These are phyloP conservation scores for Bradypodion pumilum DNA, from an alignment of 2,797 vertebrate species.

Conservation along the genomic window DNA sequence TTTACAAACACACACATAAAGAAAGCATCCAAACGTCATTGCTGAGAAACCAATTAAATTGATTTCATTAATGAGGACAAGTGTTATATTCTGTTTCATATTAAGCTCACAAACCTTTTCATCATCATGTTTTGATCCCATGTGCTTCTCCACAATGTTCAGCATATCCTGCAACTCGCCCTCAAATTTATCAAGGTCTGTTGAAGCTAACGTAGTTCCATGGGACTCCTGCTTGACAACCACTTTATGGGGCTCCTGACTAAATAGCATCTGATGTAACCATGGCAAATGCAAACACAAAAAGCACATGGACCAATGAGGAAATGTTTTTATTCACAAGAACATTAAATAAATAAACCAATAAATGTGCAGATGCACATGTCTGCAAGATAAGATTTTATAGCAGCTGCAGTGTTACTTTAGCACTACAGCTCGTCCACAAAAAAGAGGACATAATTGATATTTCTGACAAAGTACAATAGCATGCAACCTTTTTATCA, in stretches of 20 bases:
- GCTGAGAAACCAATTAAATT: not conserved
- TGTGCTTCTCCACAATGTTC: slow-evolving; percentile 80
- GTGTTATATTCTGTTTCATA: not conserved
- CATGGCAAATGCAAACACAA: slow-evolving; percentile 31
- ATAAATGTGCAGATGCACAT: not conserved
- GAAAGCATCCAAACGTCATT: not conserved
- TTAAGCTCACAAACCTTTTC: slow-evolving; percentile 81
- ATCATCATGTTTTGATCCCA: slow-evolving; percentile 79
- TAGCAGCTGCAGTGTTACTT: not conserved
- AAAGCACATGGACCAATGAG: not conserved
- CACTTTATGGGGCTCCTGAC: slow-evolving; percentile 72
- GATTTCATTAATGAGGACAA: not conserved
- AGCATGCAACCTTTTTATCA: not conserved
- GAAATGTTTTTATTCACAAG: not conserved
- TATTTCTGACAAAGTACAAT: not conserved
- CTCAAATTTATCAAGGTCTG: slow-evolving; percentile 79
- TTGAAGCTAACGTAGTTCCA: slow-evolving; percentile 52
- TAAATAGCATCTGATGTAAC: slow-evolving; percentile 79
- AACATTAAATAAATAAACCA: not conserved
- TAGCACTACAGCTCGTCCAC: not conserved
- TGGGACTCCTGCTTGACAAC: slow-evolving; percentile 54
- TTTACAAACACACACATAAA: too few species aligned
- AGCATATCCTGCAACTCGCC: slow-evolving; percentile 81
- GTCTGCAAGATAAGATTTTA: not conserved
- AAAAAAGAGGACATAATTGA: not conserved